A percentile compares a stretch with the other conserved stretches of the same genome.
phyloP scores from a whole-genome alignment of 2,888 invertebrate genomes.

The Oscheius myriophilus region DNA sequence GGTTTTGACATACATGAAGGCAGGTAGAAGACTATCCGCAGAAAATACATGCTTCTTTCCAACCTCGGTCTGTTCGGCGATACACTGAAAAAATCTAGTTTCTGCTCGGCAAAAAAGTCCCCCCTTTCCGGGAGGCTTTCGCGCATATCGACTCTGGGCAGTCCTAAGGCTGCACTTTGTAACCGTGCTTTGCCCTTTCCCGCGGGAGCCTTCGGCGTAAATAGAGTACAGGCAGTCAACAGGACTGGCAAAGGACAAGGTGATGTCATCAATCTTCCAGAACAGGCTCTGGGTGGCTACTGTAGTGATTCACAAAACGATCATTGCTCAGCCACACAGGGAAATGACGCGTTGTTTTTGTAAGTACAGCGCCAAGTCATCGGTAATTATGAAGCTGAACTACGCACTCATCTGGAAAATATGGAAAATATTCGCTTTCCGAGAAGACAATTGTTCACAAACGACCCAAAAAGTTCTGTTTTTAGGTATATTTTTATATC shows the following conservation, averaged over 20 bases:
- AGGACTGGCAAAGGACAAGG: background rate
- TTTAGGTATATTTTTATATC: too few relatives aligned
- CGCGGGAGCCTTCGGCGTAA: conserved; percentile 13
- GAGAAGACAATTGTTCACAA: too few relatives aligned
- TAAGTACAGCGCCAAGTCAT: too few relatives aligned
- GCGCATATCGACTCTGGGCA: conserved; percentile 14
- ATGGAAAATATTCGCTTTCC: too few relatives aligned
- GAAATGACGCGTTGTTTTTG: too few relatives aligned
- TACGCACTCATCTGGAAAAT: too few relatives aligned
- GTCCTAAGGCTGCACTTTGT: conserved; percentile 26
- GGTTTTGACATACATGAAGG: conserved; percentile 22
- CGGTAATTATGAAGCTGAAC: too few relatives aligned
- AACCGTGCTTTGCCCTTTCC: conserved; percentile 21
- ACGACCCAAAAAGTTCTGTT: too few relatives aligned
- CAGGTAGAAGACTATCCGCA: conserved; percentile 27
- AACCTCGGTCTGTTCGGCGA: conserved; percentile 22
- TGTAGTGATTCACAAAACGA: too few relatives aligned
- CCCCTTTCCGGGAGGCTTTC: background rate
- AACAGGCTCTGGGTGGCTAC: too few relatives aligned
- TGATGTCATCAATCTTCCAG: too few relatives aligned
- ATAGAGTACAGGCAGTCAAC: conserved; percentile 15
- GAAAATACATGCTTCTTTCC: conserved; percentile 19
- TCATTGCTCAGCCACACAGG: too few relatives aligned
- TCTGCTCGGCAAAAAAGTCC: background rate
- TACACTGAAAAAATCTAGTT: conserved; percentile 20